phyloP scores from a whole-genome alignment of 2,113 vertebrate species.

The Corapipo altera region DNA sequence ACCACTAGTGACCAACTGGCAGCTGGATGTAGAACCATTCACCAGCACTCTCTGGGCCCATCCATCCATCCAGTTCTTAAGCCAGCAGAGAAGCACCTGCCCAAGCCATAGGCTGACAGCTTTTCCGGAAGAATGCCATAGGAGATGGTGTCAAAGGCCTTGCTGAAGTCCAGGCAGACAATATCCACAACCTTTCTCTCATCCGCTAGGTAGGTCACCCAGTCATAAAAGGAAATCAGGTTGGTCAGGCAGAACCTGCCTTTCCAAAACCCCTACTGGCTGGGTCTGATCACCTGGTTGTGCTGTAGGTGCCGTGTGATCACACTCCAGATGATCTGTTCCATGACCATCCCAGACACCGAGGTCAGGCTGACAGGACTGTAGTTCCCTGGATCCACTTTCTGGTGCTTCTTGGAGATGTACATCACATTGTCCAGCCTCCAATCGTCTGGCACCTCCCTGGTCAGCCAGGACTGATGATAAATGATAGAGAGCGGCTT shows the following conservation, averaged over 20 bases:
- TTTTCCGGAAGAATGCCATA: background rate
- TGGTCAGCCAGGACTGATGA: background rate
- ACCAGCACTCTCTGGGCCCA: rapidly evolving
- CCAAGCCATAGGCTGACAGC: background rate
- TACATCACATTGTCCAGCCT: too few species aligned
- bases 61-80: background rate
- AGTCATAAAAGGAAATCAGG: background rate
- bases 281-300: background rate
- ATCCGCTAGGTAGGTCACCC: background rate
- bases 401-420: background rate
- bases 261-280: background rate
- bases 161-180: background rate
- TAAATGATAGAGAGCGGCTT: background rate
- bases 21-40: background rate
- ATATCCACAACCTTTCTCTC: background rate
- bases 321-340: background rate
- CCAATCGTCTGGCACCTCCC: too few species aligned
- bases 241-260: background rate
- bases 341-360: background rate
- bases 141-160: background rate
- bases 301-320: background rate
- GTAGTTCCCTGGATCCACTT: background rate
- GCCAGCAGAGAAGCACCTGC: too few species aligned
- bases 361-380: background rate
- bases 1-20: background rate